phyloP scores from a whole-genome alignment of 2,113 vertebrate species.

The Oryzias javanicus region DNA sequence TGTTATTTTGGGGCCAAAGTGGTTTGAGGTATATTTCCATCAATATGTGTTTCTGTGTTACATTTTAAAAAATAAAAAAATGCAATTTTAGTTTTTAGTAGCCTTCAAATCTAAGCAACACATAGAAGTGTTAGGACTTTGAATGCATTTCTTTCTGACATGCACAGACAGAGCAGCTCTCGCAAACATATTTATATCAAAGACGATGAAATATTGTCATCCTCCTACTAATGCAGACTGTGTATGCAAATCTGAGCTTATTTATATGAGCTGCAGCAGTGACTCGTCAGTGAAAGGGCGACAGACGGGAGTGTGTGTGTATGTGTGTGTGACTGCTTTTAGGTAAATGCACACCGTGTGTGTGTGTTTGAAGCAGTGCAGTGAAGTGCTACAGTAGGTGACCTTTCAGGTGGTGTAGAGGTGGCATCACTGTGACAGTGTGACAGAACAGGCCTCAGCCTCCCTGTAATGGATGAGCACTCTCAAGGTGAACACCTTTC shows the following conservation, averaged over 20 bases:
- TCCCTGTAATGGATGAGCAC: constrained; percentile 80
- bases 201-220: constrained; percentile 7
- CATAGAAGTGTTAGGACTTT: too few relatives aligned
- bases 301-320: constrained; percentile 66
- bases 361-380: constrained; percentile 46
- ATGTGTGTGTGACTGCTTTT: constrained; percentile 50
- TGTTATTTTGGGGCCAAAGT: too few relatives aligned
- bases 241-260: constrained; percentile 31
- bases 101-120: too few relatives aligned
- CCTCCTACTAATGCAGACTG: constrained; percentile 1
- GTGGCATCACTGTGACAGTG: constrained; percentile 77
- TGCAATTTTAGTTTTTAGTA: too few relatives aligned
- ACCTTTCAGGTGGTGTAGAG: constrained; percentile 76
- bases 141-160: too few relatives aligned
- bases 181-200: too few relatives aligned
- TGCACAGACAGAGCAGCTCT: too few relatives aligned
- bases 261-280: constrained; percentile 37
- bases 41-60: too few relatives aligned
- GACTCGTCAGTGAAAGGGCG: constrained; percentile 43
- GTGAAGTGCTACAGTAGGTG: constrained; percentile 63
- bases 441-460: constrained; percentile 77
- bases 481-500: constrained; percentile 78
- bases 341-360: constrained; percentile 45
- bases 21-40: too few relatives aligned
- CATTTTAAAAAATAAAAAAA: too few relatives aligned